Evolutionary conservation across 2,113 vertebrate genomes (phyloP).

Genomic region (Thryonomys swinderianus): DNA sequence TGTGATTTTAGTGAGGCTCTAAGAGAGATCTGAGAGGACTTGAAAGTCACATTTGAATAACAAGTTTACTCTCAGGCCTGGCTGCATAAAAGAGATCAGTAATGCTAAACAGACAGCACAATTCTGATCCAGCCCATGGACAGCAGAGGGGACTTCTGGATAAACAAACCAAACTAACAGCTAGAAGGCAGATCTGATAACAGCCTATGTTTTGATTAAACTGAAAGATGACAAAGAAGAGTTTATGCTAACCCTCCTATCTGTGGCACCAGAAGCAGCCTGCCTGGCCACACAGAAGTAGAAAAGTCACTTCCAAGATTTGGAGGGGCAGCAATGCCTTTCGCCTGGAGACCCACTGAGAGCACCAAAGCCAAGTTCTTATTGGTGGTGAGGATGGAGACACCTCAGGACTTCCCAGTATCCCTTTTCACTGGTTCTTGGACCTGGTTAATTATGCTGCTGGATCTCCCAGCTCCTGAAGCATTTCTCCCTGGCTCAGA

Average conservation of each 20-base stretch:
- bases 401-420: conserved; percentile 44
- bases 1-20: background rate
- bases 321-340: background rate
- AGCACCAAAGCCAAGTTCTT: conserved; percentile 50
- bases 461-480: conserved; percentile 3
- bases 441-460: background rate
- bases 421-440: conserved; percentile 35
- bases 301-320: background rate
- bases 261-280: background rate
- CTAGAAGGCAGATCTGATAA: conserved; percentile 15
- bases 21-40: background rate
- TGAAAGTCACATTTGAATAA: conserved; percentile 40
- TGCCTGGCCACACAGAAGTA: background rate
- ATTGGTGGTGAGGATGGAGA: background rate
- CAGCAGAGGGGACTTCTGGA: conserved; percentile 32
- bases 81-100: conserved; percentile 22
- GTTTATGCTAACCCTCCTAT: background rate
- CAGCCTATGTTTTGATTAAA: background rate
- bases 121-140: background rate
- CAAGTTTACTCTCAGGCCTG: background rate
- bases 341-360: background rate
- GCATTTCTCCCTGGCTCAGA: conserved; percentile 25
- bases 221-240: conserved; percentile 13
- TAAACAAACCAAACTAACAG: conserved; percentile 45
- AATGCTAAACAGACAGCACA: background rate